phyloP scores from a whole-genome alignment of 2,113 vertebrate species.

The Climacteris rufus region DNA sequence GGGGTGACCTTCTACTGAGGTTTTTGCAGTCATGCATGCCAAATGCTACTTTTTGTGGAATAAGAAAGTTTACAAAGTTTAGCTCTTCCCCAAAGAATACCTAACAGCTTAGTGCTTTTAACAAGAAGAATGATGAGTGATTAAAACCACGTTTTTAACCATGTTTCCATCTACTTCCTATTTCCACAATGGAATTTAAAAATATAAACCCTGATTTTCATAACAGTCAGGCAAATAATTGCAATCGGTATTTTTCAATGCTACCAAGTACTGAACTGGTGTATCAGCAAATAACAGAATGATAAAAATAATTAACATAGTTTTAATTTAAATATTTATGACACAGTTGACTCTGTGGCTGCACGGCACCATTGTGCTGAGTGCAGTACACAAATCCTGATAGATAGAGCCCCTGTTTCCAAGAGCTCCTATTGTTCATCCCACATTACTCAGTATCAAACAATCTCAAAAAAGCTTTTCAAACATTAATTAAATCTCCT shows the following conservation, averaged over 20 bases:
- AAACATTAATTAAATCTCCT: conserved; percentile 57
- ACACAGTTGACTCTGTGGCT: conserved; percentile 19
- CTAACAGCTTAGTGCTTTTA: not conserved
- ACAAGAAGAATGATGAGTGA: not conserved
- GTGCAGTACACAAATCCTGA: conserved; percentile 23
- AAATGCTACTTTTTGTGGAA: not conserved
- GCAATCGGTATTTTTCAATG: not conserved
- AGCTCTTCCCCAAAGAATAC: not conserved
- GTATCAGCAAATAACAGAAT: conserved; percentile 47
- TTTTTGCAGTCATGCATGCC: not conserved
- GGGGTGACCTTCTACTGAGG: fast-evolving
- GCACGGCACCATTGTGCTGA: not conserved
- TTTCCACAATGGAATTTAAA: not conserved
- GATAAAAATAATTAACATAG: conserved; percentile 59
- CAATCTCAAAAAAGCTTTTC: conserved; percentile 29
- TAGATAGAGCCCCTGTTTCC: conserved; percentile 32
- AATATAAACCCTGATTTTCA: conserved; percentile 39
- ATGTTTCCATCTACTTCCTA: not conserved
- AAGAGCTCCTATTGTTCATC: conserved; percentile 38
- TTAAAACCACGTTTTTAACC: conserved; percentile 17
- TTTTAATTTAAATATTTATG: conserved; percentile 66
- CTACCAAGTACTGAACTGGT: conserved; percentile 1
- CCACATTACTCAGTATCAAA: conserved; percentile 39
- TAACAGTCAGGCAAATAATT: conserved; percentile 53
- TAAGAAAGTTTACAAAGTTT: not conserved